Conservation (phyloP, 2,113 vertebrate species). For the Myxocyprinus asiaticus region DNA sequence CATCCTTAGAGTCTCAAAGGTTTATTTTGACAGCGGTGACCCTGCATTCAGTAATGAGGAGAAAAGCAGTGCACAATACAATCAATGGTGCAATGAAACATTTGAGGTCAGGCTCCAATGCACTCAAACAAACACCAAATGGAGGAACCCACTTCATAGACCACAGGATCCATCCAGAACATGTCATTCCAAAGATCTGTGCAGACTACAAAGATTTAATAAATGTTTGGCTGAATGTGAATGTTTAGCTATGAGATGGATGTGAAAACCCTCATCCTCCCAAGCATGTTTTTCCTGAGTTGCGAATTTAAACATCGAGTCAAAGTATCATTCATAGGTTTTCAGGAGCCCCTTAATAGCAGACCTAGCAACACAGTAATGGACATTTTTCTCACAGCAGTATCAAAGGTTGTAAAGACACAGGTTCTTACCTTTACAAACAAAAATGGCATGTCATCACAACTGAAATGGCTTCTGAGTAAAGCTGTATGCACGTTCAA, state of each 20-base stretch:
- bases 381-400: neutral
- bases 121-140: conserved; percentile 15
- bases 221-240: conserved; percentile 50
- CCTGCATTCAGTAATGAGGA: conserved; percentile 34
- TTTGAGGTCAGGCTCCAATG: conserved; percentile 26
- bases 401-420: neutral
- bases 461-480: neutral
- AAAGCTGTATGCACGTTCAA: neutral
- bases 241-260: conserved; percentile 33
- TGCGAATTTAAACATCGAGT: neutral
- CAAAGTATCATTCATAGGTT: neutral
- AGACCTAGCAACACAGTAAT: neutral
- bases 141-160: neutral
- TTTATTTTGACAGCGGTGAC: neutral
- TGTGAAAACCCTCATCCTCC: conserved; percentile 11
- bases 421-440: neutral
- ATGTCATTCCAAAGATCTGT: neutral
- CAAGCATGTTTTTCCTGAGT: conserved; percentile 44
- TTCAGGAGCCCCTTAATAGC: conserved; percentile 8
- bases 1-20: conserved; percentile 27
- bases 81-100: conserved; percentile 40
- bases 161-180: conserved; percentile 1
- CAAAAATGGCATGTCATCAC: neutral
- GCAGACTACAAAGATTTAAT: neutral
- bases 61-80: conserved; percentile 43